Evolutionary conservation across 2,113 vertebrate species (phyloP).

Genomic region (Numenius arquata): DNA sequence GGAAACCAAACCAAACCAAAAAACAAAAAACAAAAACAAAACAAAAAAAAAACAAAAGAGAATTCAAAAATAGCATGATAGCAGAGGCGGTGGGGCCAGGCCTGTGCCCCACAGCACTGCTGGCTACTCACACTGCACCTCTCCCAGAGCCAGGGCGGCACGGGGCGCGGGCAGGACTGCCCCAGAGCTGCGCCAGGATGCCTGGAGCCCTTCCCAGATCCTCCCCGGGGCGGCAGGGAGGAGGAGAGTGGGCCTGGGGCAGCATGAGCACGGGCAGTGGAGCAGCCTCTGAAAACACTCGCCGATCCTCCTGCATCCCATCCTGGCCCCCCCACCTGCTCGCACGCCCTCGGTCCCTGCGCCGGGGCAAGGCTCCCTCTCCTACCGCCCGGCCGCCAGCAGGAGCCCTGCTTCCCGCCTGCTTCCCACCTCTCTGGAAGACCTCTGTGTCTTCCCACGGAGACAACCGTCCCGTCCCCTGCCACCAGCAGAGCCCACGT

Average conservation of each 20-base stretch:
- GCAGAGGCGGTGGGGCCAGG: conserved; percentile 58
- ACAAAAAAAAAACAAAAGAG: conserved; percentile 76
- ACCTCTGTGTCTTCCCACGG: not conserved
- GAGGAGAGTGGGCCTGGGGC: not conserved
- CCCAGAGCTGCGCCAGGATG: not conserved
- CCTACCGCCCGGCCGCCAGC: not conserved
- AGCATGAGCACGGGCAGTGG: rapidly evolving
- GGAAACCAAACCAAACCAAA: conserved; percentile 45
- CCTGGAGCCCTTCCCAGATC: not conserved
- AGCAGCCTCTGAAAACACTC: not conserved
- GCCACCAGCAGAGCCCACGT: not conserved
- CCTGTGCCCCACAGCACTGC: conserved; percentile 25
- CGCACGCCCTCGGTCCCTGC: not conserved
- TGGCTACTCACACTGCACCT: conserved; percentile 56
- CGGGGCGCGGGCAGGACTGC: not conserved
- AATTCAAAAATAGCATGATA: conserved; percentile 94
- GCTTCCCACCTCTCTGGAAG: no score
- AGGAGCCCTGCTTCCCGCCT: not conserved
- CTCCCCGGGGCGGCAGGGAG: not conserved
- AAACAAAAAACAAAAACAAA: conserved; percentile 36
- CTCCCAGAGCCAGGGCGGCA: conserved; percentile 4
- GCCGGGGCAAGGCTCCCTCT: not conserved
- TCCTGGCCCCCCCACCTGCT: not conserved
- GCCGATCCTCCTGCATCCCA: not conserved
- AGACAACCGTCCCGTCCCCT: not conserved